Conservation (phyloP, 2,888 invertebrate genomes). For the Zygogramma bicolorata region DNA sequence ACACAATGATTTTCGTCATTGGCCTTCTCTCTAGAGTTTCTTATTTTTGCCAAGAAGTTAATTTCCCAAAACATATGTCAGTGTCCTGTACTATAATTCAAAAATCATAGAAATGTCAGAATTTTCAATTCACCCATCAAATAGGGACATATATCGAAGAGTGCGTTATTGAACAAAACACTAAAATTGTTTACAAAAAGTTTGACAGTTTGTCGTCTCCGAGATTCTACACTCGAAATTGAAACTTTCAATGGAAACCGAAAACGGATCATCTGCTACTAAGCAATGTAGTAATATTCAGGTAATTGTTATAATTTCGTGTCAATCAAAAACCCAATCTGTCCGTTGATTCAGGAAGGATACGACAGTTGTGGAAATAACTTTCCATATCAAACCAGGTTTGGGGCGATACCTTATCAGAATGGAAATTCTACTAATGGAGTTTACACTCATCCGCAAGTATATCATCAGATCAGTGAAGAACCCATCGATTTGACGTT, state of each 20-base stretch:
- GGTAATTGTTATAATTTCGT: slow-evolving; percentile 20
- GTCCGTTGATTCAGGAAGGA: neutral
- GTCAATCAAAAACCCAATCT: too few relatives aligned
- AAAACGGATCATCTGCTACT: slow-evolving; percentile 41
- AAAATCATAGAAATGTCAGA: too few relatives aligned
- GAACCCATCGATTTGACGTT: slow-evolving; percentile 47
- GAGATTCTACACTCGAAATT: slow-evolving; percentile 27
- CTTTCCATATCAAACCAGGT: neutral
- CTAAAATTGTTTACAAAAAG: slow-evolving; percentile 4
- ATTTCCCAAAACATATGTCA: too few relatives aligned
- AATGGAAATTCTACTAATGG: neutral
- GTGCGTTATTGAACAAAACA: neutral
- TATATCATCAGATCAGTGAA: slow-evolving; percentile 13
- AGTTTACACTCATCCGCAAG: neutral
- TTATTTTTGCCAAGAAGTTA: too few relatives aligned
- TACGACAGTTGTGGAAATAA: neutral
- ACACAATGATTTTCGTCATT: too few relatives aligned
- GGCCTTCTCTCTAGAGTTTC: too few relatives aligned
- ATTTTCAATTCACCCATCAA: too few relatives aligned
- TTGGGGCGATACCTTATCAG: neutral
- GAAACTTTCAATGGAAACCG: slow-evolving; percentile 51
- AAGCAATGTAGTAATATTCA: slow-evolving; percentile 44
- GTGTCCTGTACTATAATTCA: too few relatives aligned
- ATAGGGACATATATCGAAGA: too few relatives aligned
- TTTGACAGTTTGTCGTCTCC: slow-evolving; percentile 31